Conservation (phyloP, 2,113 vertebrate species). For the Leptodactylus fuscus region DNA sequence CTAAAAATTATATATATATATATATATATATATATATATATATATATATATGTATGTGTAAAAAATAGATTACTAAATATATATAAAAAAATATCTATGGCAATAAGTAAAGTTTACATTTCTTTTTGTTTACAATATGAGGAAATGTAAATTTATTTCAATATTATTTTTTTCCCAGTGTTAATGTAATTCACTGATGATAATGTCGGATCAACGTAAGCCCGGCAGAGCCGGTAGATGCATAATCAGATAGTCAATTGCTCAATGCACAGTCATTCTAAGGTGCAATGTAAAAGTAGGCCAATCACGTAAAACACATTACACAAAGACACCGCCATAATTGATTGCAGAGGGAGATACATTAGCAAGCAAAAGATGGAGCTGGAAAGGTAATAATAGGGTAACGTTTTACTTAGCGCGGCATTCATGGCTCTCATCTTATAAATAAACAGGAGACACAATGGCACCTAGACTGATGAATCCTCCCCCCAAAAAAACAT, state of each 20-base stretch:
- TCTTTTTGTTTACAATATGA: too few species aligned
- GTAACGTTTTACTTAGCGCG: slow-evolving; percentile 5
- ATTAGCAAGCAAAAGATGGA: slow-evolving; percentile 8
- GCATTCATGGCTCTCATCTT: not conserved
- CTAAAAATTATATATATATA: too few species aligned
- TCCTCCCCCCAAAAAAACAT: not conserved
- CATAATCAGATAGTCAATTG: not conserved
- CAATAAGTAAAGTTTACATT: too few species aligned
- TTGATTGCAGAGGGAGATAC: slow-evolving; percentile 25
- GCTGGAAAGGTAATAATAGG: slow-evolving; percentile 1
- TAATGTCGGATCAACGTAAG: not conserved
- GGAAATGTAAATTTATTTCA: not conserved
- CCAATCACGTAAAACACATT: not conserved
- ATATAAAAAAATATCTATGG: too few species aligned
- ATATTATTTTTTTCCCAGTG: not conserved
- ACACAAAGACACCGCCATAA: not conserved
- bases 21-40: too few species aligned
- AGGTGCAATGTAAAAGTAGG: not conserved
- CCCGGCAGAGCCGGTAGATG: not conserved
- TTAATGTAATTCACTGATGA: not conserved
- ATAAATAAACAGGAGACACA: not conserved
- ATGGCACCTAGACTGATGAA: not conserved
- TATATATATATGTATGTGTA: too few species aligned
- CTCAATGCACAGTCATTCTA: not conserved
- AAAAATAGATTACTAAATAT: too few species aligned